Base-by-base conservation (phyloP, 2,888 invertebrate genomes). In the Carabus problematicus region DNA sequence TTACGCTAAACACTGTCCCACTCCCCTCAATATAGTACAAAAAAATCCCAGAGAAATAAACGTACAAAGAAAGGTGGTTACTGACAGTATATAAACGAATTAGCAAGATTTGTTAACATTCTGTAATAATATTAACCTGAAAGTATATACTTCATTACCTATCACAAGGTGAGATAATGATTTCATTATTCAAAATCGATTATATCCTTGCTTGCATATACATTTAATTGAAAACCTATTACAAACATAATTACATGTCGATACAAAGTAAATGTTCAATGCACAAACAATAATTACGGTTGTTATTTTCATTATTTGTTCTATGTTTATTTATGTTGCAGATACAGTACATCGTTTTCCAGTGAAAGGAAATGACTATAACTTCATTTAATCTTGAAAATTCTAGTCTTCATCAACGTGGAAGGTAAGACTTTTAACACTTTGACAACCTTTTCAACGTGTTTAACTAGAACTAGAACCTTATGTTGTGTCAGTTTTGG, bases 361-460 rank as follows among this genome's bases (percentile, higher is more conserved):
- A 16, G 14, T 19, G 11, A 29, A 49, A 14, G 41, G 19, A 67
- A 52, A 67, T 67, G 67, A 60, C 67, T 52, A 67, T 67, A 60
- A 67, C 67, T 40, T 67, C 67, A 6, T 67, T 67, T 47, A 67
- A 67, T 41, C 52, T 67, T 1, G 67, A 67, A 42, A 67, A 60
- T 52, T 60, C 59, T 7, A 67, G 60, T 4, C 52, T 67, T 39
- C 39, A 16, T 7, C 67, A 60, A 7, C 43, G 49, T 9, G 49
- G 52, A 67, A 55, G 60, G 67, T 67, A 67, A 67, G 59, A 59
- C n/a, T 52, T 19, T 16, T 12, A 52, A 45, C 14, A 45, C 2
- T 12, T 12, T 45, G 2, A 45, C 11, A 11, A n/a, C n/a, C n/a
- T n/a, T n/a, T n/a, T n/a, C n/a, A n/a, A n/a, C n/a, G n/a, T n/a